Evolutionary conservation across 2,888 invertebrate species (phyloP), one percentile per base, ranked within the genome.

Genomic region (Himalopsyche anomala): DNA sequence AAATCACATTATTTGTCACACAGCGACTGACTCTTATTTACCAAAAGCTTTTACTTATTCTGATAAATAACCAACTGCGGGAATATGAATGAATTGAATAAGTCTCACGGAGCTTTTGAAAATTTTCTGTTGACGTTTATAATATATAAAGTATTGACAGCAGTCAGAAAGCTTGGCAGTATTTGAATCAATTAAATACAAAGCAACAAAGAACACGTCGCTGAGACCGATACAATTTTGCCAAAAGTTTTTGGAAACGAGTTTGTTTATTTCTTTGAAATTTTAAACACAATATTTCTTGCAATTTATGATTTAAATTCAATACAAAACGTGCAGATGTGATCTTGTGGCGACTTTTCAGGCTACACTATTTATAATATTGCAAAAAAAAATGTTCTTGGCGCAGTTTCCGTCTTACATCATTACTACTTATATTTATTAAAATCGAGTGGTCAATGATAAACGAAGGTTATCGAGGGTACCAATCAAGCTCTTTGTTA

Each of bases 141-240:
- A 74, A 38, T 74, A 38, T 38, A 38, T 4, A 51, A 62, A 62
- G 38, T 74, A 74, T 74, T 74, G 74, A 36, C 74, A 74, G 36
- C n/a, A 74, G 74, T 38, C 74, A 74, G 36, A 74, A 74, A 74
- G 36, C 74, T 74, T 36, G 36, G 36, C 74, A 74, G 74, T 8
- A 74, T 74, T 74, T 74, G 36, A 74, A 74, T 74, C 74, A 74
- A 74, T 74, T 74, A 74, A 74, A 74, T 74, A 74, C 74, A 74
- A 74, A 74, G 74, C 74, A 36, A 74, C 74, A 74, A 74, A 74
- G 28, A 74, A 38, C 28, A 38, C 74, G 11, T 12, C 74, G 12
- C 36, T 12, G 74, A 38, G 15, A 38, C 38, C 19, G 74, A 15
- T 74, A 15, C 74, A 74, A 74, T 74, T 74, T 74, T 74, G 36